Evolutionary conservation across 1,140 invertebrate species (phyloP).

Genomic region (Leguminivora glycinivorella): DNA sequence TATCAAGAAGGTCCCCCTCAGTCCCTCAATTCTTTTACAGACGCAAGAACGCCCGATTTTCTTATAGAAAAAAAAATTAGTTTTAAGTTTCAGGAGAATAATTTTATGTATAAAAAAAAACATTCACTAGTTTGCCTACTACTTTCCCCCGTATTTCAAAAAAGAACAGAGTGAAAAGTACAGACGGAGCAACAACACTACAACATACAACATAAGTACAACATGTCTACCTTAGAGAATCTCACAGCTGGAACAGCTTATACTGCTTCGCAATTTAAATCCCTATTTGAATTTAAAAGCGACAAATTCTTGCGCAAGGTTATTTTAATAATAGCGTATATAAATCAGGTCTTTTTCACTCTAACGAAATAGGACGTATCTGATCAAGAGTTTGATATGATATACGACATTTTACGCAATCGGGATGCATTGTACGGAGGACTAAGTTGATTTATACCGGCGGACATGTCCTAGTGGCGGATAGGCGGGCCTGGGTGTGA

Average conservation of each 20-base stretch:
- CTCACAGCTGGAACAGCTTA: conserved; percentile 8
- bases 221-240: conserved; percentile 14
- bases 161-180: neutral
- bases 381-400: neutral
- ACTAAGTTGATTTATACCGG: conserved; percentile 17
- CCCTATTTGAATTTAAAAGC: conserved; percentile 20
- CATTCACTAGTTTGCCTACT: no score
- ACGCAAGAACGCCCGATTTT: no score
- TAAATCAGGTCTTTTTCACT: conserved; percentile 16
- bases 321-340: conserved; percentile 23
- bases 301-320: conserved; percentile 11
- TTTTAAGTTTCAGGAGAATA: no score
- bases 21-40: no score
- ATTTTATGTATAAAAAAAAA: no score
- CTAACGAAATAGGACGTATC: neutral
- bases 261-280: conserved; percentile 20
- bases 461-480: conserved; percentile 16
- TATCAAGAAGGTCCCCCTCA: no score
- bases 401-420: neutral
- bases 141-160: no score
- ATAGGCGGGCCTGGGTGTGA: neutral
- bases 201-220: neutral
- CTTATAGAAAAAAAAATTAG: no score
- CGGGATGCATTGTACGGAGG: neutral
- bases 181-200: neutral